These are phyloP conservation scores for Zaprionus davidi DNA, from an alignment of 1,140 invertebrate genomes.

Conservation along the genomic window DNA sequence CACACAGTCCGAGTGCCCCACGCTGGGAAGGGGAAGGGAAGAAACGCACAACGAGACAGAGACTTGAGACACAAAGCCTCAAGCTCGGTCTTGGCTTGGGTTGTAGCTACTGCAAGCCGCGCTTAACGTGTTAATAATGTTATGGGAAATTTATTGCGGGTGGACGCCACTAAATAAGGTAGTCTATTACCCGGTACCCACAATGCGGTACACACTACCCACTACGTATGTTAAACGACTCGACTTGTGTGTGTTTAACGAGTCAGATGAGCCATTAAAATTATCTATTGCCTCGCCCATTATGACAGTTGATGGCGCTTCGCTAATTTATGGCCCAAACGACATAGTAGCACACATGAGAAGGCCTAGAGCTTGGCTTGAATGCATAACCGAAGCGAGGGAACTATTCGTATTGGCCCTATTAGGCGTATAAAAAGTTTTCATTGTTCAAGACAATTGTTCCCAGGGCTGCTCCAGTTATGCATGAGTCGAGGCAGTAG, in stretches of 20 bases:
- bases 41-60: neutral
- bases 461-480: conserved; percentile 66
- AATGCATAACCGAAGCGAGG: conserved; percentile 61
- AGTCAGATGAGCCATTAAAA: conserved; percentile 74
- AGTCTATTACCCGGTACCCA: conserved; percentile 16
- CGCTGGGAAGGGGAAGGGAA: neutral
- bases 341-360: conserved; percentile 65
- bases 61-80: neutral
- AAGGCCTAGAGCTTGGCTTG: conserved; percentile 20
- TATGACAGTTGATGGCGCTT: conserved; percentile 73
- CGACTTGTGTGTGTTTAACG: conserved; percentile 64
- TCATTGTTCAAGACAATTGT: conserved; percentile 54
- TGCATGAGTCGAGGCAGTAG: neutral
- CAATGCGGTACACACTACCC: neutral
- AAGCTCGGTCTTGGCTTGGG: neutral
- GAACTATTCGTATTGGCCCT: conserved; percentile 15
- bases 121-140: conserved; percentile 80
- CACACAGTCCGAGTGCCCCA: conserved; percentile 1
- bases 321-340: conserved; percentile 65
- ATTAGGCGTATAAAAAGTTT: neutral
- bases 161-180: conserved; percentile 72
- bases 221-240: conserved; percentile 57
- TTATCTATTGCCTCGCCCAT: conserved; percentile 64
- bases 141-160: conserved; percentile 78
- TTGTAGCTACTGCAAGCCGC: conserved; percentile 46